These are phyloP conservation scores for Arrhamphus sclerolepis DNA, from an alignment of 2,797 vertebrate genomes.

Conservation along the genomic window DNA sequence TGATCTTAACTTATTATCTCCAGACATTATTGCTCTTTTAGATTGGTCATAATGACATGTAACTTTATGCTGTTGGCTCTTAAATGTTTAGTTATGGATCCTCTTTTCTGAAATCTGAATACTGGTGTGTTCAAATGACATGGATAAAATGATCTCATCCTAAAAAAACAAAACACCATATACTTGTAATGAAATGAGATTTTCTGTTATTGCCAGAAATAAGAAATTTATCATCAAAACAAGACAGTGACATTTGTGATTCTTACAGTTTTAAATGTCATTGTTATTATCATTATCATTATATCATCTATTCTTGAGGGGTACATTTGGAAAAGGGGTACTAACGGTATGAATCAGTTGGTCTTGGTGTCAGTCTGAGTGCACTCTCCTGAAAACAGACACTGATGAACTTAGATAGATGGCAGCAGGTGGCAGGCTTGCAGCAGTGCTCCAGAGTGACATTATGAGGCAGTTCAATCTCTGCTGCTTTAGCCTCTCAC, in stretches of 20 bases:
- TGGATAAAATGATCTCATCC: too few species aligned
- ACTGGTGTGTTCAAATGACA: too few species aligned
- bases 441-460: conserved; percentile 40
- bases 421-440: conserved; percentile 78
- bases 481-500: conserved; percentile 37
- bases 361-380: conserved; percentile 23
- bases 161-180: too few species aligned
- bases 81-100: not conserved
- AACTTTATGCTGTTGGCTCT: not conserved
- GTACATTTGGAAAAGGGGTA: not conserved
- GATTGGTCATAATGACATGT: not conserved
- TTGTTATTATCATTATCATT: not conserved
- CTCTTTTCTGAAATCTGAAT: too few species aligned
- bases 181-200: too few species aligned
- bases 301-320: not conserved
- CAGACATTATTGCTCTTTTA: not conserved
- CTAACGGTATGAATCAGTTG: not conserved
- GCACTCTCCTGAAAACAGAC: conserved; percentile 77
- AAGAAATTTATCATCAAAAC: too few species aligned
- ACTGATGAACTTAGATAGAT: conserved; percentile 74
- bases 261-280: not conserved
- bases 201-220: too few species aligned
- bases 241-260: too few species aligned
- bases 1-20: not conserved
- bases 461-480: conserved; percentile 45